These are phyloP conservation scores for Macrotus californicus DNA, from an alignment of 2,113 vertebrate genomes.

Conservation along the genomic window DNA sequence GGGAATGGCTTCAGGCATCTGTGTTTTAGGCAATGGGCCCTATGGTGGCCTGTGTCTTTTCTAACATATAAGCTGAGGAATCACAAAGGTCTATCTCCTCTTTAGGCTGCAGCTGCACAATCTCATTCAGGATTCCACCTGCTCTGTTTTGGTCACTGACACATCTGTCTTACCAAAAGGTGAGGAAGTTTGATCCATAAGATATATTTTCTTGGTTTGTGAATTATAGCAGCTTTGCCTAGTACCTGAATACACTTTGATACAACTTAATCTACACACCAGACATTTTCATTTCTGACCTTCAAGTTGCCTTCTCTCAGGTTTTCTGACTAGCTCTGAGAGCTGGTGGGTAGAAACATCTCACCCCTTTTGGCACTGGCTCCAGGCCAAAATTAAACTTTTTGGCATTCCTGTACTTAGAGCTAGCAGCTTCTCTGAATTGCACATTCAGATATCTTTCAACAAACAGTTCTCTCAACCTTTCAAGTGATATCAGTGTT, in stretches of 20 bases:
- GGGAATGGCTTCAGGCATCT: background rate
- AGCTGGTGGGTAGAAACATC: background rate
- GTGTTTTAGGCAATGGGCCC: background rate
- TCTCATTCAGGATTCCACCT: background rate
- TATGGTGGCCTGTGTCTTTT: background rate
- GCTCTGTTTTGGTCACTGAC: background rate
- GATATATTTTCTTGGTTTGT: background rate
- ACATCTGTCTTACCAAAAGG: background rate
- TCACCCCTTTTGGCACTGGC: background rate
- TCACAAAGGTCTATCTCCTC: background rate
- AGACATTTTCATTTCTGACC: background rate
- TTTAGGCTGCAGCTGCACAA: background rate
- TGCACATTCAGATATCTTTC: background rate
- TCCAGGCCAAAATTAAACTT: slow-evolving; percentile 14
- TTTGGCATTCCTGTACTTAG: background rate
- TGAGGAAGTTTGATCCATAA: background rate
- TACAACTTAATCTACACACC: background rate
- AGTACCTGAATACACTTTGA: background rate
- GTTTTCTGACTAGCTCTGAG: background rate
- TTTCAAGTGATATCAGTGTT: background rate
- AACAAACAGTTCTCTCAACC: background rate
- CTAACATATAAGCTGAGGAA: background rate
- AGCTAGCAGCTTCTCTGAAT: slow-evolving; percentile 18
- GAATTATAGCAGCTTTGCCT: background rate
- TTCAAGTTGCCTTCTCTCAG: no score